Evolutionary conservation across 2,113 vertebrate genomes (phyloP), one percentile per base, ranked within the genome.

Genomic region (Alosa alosa): DNA sequence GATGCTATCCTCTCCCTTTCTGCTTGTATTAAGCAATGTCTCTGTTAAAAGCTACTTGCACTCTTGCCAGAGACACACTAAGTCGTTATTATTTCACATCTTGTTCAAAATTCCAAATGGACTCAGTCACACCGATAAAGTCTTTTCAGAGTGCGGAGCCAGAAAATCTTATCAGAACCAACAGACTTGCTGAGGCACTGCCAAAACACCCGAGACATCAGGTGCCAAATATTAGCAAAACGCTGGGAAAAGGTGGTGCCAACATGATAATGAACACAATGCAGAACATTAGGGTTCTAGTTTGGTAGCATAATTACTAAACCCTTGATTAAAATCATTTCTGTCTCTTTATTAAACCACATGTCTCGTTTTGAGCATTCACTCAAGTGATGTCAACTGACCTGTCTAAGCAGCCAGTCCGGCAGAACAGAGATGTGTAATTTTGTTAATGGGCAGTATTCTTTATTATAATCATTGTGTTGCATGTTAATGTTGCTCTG

Each of bases 61-160:
- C 9, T 25, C 64, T 72, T 72, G 64, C 64, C 64, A 72, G 6
- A 72, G 13, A 36, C 0, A 25, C 64, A 72, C 25, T 72, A 31
- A 72, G 25, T 72, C n/a, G 2, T 72, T 72, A 72, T 31, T 36
- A 72, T 72, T 72, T 72, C 64, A 72, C 64, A 72, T 72, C 64
- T 72, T 72, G 64, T 72, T 72, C n/a, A 72, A 25, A 31, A 72
- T 72, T 31, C 64, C 25, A 72, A 72, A 72, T 72, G 64, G 64
- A 72, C 55, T 60, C 18, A n/a, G 55, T 18, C 55, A 60, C 64
- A 72, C n/a, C 8, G 31, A 72, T 72, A 72, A 72, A 72, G 31
- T 25, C 64, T 72, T 72, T 25, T 72, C 64, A 72, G 64, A 25
- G 64, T 11, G 64, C 25, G 25, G 64, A 36, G n/a, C 64, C 64